Evolutionary conservation across 2,888 invertebrate species (phyloP).

Genomic region (Desoria tigrina): DNA sequence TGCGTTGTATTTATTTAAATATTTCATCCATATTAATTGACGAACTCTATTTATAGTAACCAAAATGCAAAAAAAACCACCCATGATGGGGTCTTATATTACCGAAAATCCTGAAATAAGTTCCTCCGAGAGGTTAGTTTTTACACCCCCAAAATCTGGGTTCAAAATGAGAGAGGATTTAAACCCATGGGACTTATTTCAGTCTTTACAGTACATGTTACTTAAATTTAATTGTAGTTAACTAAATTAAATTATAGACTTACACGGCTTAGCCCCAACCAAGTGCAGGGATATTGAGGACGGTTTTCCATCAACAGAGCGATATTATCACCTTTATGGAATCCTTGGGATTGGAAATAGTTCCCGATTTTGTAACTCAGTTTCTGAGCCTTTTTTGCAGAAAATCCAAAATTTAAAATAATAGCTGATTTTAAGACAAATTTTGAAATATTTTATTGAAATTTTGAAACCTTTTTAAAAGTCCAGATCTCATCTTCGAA

Average conservation of each 20-base stretch:
- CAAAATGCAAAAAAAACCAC: background rate
- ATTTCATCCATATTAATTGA: too few species aligned
- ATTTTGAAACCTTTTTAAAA: conserved; percentile 69
- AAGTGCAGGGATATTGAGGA: conserved; percentile 85
- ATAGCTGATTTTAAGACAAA: too few species aligned
- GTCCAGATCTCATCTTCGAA: conserved; percentile 82
- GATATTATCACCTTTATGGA: conserved; percentile 82
- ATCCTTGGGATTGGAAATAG: conserved; percentile 74
- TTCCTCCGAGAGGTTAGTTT: background rate
- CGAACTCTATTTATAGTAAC: too few species aligned
- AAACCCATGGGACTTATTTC: too few species aligned
- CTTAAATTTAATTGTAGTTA: too few species aligned
- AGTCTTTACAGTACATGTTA: too few species aligned
- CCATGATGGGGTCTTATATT: too few species aligned
- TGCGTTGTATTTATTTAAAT: too few species aligned
- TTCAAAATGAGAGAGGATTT: too few species aligned
- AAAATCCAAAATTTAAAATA: background rate
- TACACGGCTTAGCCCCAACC: conserved; percentile 73
- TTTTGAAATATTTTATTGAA: too few species aligned
- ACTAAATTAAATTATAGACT: background rate
- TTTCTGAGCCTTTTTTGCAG: conserved; percentile 74
- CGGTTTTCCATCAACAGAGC: conserved; percentile 88
- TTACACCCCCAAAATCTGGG: background rate
- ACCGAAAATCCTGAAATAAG: too few species aligned
- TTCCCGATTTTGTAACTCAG: conserved; percentile 81